A percentile compares a stretch with the other conserved stretches of the same genome.
Conservation (phyloP, 2,888 invertebrate genomes). For the Ormyrus labotus region DNA sequence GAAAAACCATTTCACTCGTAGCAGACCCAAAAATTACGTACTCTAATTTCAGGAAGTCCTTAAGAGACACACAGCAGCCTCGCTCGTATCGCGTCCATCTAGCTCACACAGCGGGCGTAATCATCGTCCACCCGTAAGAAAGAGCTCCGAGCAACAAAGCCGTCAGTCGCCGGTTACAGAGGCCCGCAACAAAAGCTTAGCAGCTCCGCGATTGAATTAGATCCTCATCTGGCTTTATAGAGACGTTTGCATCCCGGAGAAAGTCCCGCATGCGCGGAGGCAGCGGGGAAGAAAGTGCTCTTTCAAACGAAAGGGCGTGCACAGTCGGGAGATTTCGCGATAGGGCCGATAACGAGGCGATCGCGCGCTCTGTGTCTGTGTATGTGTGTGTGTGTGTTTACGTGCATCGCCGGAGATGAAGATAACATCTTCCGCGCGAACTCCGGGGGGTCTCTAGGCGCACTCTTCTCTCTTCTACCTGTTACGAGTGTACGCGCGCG, state of each 20-base stretch:
- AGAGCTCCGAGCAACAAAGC: background rate
- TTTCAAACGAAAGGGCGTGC: slow-evolving; percentile 1
- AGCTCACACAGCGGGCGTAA: background rate
- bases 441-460: slow-evolving; percentile 35
- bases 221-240: slow-evolving; percentile 46
- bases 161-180: no score
- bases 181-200: no score
- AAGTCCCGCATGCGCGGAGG: slow-evolving; percentile 17
- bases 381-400: slow-evolving; percentile 19
- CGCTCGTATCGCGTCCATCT: background rate
- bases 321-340: slow-evolving; percentile 22
- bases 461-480: slow-evolving; percentile 1
- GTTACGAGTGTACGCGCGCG: slow-evolving; percentile 21
- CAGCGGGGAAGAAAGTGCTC: slow-evolving; percentile 15
- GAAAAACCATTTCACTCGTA: no score
- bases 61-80: background rate
- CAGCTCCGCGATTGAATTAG: slow-evolving; percentile 34
- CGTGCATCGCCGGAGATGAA: slow-evolving; percentile 17
- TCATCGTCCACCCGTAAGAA: background rate
- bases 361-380: background rate
- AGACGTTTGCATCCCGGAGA: slow-evolving; percentile 35
- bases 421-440: slow-evolving; percentile 37
- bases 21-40: no score
- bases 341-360: slow-evolving; percentile 30
- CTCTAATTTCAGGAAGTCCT: background rate